phyloP scores from a whole-genome alignment of 1,140 invertebrate species.

The Caenorhabditis tropicalis region DNA sequence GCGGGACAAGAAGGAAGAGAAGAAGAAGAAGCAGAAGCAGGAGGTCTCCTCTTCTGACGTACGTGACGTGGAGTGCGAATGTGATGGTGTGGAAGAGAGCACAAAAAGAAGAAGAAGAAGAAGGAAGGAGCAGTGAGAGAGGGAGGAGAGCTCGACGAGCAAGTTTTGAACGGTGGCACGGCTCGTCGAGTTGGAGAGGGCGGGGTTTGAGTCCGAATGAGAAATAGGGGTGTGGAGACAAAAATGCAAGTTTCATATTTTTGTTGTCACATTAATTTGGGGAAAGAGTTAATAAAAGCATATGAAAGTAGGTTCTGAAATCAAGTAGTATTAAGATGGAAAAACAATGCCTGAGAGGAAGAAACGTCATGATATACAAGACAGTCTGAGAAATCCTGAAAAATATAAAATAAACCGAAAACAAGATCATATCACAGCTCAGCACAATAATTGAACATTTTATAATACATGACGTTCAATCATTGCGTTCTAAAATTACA shows the following conservation, averaged over 20 bases:
- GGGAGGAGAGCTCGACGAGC: not conserved
- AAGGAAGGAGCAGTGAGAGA: not conserved
- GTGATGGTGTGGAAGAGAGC: conserved; percentile 35
- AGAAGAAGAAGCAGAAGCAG: conserved; percentile 13
- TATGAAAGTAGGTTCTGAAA: no score
- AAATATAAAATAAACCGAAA: no score
- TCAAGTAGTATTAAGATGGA: no score
- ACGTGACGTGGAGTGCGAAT: conserved; percentile 31
- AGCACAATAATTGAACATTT: no score
- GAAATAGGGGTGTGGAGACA: not conserved
- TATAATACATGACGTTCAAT: no score
- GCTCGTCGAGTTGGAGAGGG: not conserved
- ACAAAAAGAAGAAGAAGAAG: conserved; percentile 8
- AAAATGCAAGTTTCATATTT: not conserved
- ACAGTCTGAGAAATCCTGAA: no score
- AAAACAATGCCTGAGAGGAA: no score
- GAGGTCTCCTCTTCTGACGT: conserved; percentile 22
- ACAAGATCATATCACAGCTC: no score
- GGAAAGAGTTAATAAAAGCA: not conserved
- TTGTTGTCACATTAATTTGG: not conserved
- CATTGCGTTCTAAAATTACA: no score
- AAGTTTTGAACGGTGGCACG: conserved; percentile 31
- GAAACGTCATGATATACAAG: no score
- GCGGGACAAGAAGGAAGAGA: not conserved
- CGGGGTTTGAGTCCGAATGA: not conserved